phyloP scores from a whole-genome alignment of 2,888 invertebrate species.

The Amphipyra tragopoginis region DNA sequence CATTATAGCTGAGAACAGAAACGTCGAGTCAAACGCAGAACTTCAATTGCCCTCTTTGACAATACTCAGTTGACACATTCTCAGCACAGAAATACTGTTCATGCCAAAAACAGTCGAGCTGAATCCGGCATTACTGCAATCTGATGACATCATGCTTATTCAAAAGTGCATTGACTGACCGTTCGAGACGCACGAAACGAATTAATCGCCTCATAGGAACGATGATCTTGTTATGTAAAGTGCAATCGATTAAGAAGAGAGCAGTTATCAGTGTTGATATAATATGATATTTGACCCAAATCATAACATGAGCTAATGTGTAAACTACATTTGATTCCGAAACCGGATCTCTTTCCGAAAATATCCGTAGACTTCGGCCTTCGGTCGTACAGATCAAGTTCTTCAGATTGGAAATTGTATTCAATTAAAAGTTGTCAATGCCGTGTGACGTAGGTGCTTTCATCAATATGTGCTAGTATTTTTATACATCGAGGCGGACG shows the following conservation, averaged over 20 bases:
- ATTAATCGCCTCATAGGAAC: conserved; percentile 31
- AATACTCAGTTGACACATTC: conserved; percentile 20
- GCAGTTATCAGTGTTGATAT: conserved; percentile 11
- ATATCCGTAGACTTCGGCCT: conserved; percentile 31
- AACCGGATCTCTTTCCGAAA: conserved; percentile 36
- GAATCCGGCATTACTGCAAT: conserved; percentile 41
- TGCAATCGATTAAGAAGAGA: conserved; percentile 20
- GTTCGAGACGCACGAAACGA: conserved; percentile 38
- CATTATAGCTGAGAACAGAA: too few species aligned
- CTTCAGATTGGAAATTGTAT: conserved; percentile 46
- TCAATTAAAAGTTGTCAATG: conserved; percentile 56
- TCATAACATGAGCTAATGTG: background rate
- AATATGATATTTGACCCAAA: conserved; percentile 5
- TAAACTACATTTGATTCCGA: conserved; percentile 8
- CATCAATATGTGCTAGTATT: conserved; percentile 55
- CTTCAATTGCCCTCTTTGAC: background rate
- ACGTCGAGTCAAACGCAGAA: background rate
- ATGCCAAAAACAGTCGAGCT: conserved; percentile 9
- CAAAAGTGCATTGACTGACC: conserved; percentile 44
- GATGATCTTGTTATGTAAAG: conserved; percentile 36
- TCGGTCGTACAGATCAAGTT: conserved; percentile 36
- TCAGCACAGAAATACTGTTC: conserved; percentile 13
- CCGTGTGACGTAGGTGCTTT: conserved; percentile 56
- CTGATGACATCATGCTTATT: conserved; percentile 56
- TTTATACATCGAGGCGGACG: conserved; percentile 49